Evolutionary conservation across 2,113 vertebrate species (phyloP), one percentile per base, ranked within the genome.

Genomic region (Embiotoca jacksoni): DNA sequence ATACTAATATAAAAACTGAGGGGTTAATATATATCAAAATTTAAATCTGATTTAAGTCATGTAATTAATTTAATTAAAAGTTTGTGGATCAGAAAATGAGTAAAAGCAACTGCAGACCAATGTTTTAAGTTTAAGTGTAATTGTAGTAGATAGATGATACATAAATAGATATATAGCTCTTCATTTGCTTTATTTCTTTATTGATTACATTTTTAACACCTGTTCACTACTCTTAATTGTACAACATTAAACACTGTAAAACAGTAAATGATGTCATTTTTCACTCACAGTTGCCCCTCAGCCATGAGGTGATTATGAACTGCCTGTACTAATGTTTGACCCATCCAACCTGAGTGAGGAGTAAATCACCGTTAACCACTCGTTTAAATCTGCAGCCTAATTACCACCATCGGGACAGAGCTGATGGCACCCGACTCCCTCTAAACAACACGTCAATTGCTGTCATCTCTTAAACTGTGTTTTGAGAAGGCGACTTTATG

Each of bases 401-500:
- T 95, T 93, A 88, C 89, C 72, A 81, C 90, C 68, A 71, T 79
- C 92, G 90, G 91, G 90, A 90, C 91, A 84, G 93, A 91, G 92
- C 92, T 83, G 93, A 94, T 58, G 56, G 91, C 91, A 65, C 88
- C 88, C 65, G 23, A 75, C 88, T 90, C 90, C 86, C 91, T 88
- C 88, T 83, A 82, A 92, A 94, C 94, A 89, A 84, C 76, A 73
- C 87, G 57, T 78, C 84, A 90, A 86, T 57, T 91, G 91, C 93
- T 64, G 89, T 88, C 92, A 84, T 92, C 89, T 93, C 91, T 85
- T 88, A 85, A 91, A 87, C 75, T 81, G 64, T 93, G 91, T 93
- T 93, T 93, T 88, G 86, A 93, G 92, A 91, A 84, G 82, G 87
- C 2, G 0, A 63, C 90, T 96, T 95, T 96, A 96, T 95, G 94